Evolutionary conservation across 1,140 invertebrate species (phyloP).

Genomic region (Lepeophtheirus salmonis): DNA sequence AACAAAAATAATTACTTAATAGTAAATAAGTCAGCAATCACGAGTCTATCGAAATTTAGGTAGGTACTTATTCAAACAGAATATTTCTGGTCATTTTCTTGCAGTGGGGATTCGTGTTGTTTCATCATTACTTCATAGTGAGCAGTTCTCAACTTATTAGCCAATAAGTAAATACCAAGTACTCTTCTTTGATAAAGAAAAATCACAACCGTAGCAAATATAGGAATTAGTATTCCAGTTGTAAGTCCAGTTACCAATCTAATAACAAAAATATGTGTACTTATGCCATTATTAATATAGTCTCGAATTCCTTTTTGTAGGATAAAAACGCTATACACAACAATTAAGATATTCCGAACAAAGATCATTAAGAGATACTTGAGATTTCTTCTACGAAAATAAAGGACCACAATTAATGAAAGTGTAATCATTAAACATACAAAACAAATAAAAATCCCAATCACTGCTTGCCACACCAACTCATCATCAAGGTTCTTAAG

Average conservation of each 20-base stretch:
- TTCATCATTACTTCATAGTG: no score
- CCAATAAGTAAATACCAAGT: background rate
- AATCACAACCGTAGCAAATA: background rate
- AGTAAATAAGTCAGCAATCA: no score
- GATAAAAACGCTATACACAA: background rate
- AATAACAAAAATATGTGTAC: background rate
- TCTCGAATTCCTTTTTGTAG: background rate
- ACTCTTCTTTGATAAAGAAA: background rate
- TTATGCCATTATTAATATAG: background rate
- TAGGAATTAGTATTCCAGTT: background rate
- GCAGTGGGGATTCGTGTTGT: no score
- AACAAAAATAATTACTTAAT: no score
- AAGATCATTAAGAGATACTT: background rate
- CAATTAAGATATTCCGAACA: background rate
- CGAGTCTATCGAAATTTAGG: no score
- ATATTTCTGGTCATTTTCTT: no score
- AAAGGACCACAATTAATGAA: background rate
- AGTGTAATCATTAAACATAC: background rate
- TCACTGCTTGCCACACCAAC: background rate
- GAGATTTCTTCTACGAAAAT: background rate
- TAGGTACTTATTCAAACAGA: no score
- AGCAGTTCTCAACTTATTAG: background rate
- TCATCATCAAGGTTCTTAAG: background rate
- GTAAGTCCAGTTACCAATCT: background rate
- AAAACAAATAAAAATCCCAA: background rate